Evolutionary conservation across 1,140 invertebrate species (phyloP).

Genomic region (Drosophila teissieri): DNA sequence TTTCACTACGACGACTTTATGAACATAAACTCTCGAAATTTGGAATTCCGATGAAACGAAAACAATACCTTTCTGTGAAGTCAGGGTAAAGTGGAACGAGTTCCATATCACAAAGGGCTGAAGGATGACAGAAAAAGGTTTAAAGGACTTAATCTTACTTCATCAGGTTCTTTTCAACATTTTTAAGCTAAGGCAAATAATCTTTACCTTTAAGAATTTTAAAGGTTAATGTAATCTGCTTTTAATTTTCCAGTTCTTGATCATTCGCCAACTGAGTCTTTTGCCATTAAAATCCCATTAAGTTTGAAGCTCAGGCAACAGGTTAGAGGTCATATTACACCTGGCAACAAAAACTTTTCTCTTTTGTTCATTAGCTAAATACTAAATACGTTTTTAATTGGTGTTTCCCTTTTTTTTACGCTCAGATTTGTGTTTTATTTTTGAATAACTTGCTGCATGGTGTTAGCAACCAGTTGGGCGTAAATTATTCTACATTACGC

Average conservation of each 20-base stretch:
- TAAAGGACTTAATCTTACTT: not conserved
- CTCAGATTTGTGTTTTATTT: too few species aligned
- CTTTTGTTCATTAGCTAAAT: not conserved
- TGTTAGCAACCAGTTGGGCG: slow-evolving; percentile 14
- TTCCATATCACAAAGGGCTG: slow-evolving; percentile 1
- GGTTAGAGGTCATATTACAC: slow-evolving; percentile 21
- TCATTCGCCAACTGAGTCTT: not conserved
- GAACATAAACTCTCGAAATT: slow-evolving; percentile 24
- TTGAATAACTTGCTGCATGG: not conserved
- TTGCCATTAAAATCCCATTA: slow-evolving; percentile 40
- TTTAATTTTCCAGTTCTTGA: slow-evolving; percentile 18
- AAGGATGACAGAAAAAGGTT: not conserved
- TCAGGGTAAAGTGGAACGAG: not conserved
- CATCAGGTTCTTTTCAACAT: too few species aligned
- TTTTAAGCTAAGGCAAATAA: not conserved
- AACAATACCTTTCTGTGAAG: slow-evolving; percentile 13
- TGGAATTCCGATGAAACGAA: slow-evolving; percentile 11
- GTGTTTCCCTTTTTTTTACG: too few species aligned
- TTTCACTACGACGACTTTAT: slow-evolving; percentile 14
- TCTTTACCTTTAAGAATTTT: slow-evolving; percentile 12
- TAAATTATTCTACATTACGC: slow-evolving; percentile 40
- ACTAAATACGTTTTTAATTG: not conserved
- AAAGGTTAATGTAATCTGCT: slow-evolving; percentile 9
- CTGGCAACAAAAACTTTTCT: not conserved
- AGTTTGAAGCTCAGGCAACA: slow-evolving; percentile 15